Evolutionary conservation across 2,113 vertebrate species (phyloP), one percentile per base, ranked within the genome.

Genomic region (Hypanus sabinus): DNA sequence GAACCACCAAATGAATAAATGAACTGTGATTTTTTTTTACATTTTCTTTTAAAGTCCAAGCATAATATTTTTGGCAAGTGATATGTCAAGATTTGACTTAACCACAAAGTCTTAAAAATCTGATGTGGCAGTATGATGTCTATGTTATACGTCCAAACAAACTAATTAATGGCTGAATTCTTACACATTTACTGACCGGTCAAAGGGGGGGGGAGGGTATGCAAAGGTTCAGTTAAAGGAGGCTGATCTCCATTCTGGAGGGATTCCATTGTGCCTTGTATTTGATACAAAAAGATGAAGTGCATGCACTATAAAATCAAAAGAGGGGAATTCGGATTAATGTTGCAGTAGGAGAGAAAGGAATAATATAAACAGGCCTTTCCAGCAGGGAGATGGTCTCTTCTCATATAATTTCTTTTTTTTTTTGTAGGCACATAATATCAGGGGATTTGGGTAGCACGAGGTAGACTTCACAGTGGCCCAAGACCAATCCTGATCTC

Each of bases 41-140:
- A 46, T 30, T 22, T 90, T 90, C 62, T 30, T 88, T 30, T 93
- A 46, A 38, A 93, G 46, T 73, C 70, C 36, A 93, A 93, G 38
- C 38, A 93, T 46, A 73, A 73, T 20, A 93, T 93, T 93, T 93
- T 73, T 93, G 85, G 70, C 36, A 93, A 93, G 2, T 55, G 68
- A 93, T 73, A 9, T 93, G 36, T 55, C 38, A 71, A 24, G 68
- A 93, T 73, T 93, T 75, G 70, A 46, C 85, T 65, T 6, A 9
- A 90, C 62, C 60, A 65, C 27, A 90, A n/a, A 90, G 11, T 10
- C 57, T 88, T 68, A 65, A 90, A 65, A 20, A n/a, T 90, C 57
- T 90, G 60, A 90, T 18, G 10, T 65, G 30, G 6, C 57, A 33
- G 60, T 18, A 16, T 90, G 83, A 38, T n/a, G 55, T 87, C 55